A percentile compares a stretch with the other conserved stretches of the same genome.
Conservation (phyloP, 2,113 vertebrate genomes). For the Myotis yumanensis region DNA sequence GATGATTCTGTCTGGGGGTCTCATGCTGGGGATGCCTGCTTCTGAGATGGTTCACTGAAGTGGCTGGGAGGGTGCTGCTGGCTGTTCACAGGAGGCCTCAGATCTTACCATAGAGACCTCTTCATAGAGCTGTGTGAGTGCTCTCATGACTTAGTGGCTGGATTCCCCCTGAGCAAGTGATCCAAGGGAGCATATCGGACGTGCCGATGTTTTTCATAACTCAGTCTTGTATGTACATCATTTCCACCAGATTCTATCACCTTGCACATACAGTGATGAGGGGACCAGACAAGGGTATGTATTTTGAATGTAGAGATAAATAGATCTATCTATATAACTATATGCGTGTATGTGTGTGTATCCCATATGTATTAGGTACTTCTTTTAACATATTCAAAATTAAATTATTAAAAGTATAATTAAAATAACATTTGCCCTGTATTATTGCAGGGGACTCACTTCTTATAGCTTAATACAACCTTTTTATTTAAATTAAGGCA, state of each 20-base stretch:
- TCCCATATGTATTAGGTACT: neutral
- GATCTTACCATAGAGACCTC: neutral
- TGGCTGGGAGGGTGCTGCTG: neutral
- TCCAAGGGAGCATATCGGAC: neutral
- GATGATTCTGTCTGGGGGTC: neutral
- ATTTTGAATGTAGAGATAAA: neutral
- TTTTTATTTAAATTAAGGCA: neutral
- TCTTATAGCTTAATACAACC: neutral
- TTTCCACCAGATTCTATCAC: neutral
- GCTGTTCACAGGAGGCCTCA: neutral
- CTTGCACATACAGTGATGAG: neutral
- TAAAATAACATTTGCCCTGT: neutral
- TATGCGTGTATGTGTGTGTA: neutral
- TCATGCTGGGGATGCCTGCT: neutral
- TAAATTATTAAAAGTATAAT: neutral
- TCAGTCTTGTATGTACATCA: neutral
- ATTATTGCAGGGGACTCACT: neutral
- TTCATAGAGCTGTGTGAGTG: neutral
- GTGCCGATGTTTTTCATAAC: neutral
- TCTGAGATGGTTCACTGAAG: neutral
- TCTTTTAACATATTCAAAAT: neutral
- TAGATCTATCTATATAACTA: too few species aligned
- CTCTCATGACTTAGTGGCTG: neutral
- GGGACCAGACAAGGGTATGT: neutral
- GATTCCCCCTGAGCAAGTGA: neutral